phyloP scores from a whole-genome alignment of 2,888 invertebrate species.

The Andrena hattorfiana region DNA sequence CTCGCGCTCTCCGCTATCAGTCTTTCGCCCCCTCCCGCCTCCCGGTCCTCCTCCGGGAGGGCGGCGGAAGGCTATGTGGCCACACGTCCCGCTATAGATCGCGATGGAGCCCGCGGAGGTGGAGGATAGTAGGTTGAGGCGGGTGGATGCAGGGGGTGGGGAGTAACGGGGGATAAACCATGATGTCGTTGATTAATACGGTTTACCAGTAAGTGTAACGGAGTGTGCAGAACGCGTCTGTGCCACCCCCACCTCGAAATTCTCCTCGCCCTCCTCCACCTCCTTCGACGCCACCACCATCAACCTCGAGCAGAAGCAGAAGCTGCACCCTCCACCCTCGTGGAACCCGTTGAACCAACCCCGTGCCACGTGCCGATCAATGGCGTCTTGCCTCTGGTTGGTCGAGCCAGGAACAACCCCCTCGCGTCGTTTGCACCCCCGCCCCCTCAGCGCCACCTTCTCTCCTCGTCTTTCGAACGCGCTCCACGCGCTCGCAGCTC shows the following conservation, averaged over 20 bases:
- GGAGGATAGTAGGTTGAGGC: slow-evolving; percentile 60
- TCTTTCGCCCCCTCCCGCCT: slow-evolving; percentile 14
- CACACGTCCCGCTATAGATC: slow-evolving; percentile 63
- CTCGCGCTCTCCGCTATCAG: slow-evolving; percentile 30
- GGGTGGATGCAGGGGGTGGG: slow-evolving; percentile 55
- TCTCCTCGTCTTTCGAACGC: neutral
- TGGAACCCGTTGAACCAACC: slow-evolving; percentile 75
- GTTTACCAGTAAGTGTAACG: slow-evolving; percentile 85
- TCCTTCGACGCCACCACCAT: slow-evolving; percentile 49
- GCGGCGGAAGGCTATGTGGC: slow-evolving; percentile 66
- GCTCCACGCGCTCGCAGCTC: slow-evolving; percentile 70
- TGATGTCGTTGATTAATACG: slow-evolving; percentile 85
- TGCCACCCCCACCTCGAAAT: slow-evolving; percentile 45
- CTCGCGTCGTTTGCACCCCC: slow-evolving; percentile 67
- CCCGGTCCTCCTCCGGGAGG: slow-evolving; percentile 40
- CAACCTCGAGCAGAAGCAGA: slow-evolving; percentile 49
- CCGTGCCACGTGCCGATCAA: slow-evolving; percentile 85
- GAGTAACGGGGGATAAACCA: slow-evolving; percentile 82
- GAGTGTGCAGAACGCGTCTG: slow-evolving; percentile 83
- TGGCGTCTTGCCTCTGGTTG: slow-evolving; percentile 84
- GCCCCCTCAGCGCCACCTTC: slow-evolving; percentile 26
- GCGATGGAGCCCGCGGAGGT: slow-evolving; percentile 55
- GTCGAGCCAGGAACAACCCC: slow-evolving; percentile 81
- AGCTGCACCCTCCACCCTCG: slow-evolving; percentile 66
- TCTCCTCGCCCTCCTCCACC: slow-evolving; percentile 52